Evolutionary conservation across 2,888 invertebrate genomes (phyloP).

Genomic region (Magallana nippona): DNA sequence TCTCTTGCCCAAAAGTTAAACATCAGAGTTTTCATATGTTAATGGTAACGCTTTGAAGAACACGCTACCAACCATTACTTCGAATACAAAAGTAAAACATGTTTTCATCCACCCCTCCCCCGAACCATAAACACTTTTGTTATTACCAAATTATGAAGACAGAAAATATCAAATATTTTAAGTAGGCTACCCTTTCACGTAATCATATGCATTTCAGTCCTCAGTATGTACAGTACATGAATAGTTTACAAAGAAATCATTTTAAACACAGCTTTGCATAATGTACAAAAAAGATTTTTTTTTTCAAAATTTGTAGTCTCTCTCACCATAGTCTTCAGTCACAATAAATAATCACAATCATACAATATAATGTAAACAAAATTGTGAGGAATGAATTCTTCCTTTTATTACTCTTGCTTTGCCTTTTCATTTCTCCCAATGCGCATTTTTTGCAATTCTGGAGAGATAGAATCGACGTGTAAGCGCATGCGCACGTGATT

Average conservation of each 20-base stretch:
- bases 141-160: no score
- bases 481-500: constrained; percentile 16
- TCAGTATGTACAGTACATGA: neutral
- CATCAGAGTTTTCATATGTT: no score
- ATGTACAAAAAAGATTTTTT: neutral
- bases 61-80: no score
- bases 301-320: neutral
- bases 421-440: no score
- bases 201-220: neutral
- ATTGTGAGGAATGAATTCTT: neutral
- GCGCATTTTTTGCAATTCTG: no score
- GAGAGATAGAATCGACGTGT: neutral
- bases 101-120: no score
- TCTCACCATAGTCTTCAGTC: neutral
- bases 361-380: neutral
- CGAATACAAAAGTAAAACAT: no score
- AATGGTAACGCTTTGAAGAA: no score
- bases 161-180: neutral
- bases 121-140: no score
- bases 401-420: neutral
- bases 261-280: neutral
- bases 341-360: constrained; percentile 1
- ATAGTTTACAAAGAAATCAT: neutral
- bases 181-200: neutral
- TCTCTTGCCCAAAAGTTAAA: no score